Base-by-base conservation (phyloP, 2,797 vertebrate genomes). In the Lagodon rhomboides region DNA sequence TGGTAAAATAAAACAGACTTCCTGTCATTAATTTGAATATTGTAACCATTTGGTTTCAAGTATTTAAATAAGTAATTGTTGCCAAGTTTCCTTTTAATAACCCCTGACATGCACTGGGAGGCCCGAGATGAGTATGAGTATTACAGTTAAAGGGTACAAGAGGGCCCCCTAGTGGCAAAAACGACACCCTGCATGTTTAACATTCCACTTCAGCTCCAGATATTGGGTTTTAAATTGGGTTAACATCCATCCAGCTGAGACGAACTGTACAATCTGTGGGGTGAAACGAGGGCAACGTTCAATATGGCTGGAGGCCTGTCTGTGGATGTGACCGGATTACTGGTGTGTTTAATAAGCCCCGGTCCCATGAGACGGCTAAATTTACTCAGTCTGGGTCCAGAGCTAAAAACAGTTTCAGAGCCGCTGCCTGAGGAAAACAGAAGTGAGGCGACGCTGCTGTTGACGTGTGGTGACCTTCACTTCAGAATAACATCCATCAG, bases 331-430 rank as follows among this genome's bases (percentile, higher is more conserved):
- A 67, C 47, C 22, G 27, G 76, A 75, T 83, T 81, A 1, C 46
- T 68, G 58, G 2, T 55, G 18, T 0, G 11, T 67, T 68, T 54
- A 65, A 71, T 73, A 49, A 82, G 50, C 54, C 16, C 5, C 11
- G 2, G 23, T 79, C 76, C 27, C 55, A 30, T 5, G 65, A 70
- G 60, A 5, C 44, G 7, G 56, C 51, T 79, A 73, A 65, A 44
- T 79, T 79, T 49, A 59, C 59, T 41, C 77, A 25, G 53, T 80
- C 71, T 75, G 71, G 65, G 65, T 74, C 51, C 43, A 46, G 46
- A 27, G 3, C 82, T 68, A n/a, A 68, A 75, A 67, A 68, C 55
- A 12, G 41, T 17, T n/a, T 38, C 18, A 16, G 30, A 44, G 43
- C 23, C 41, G 5, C 46, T 46, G 56, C 34, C 20, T 55, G 12